Conservation (phyloP, 2,797 vertebrate species). For the Spinibarbus caldwelli region DNA sequence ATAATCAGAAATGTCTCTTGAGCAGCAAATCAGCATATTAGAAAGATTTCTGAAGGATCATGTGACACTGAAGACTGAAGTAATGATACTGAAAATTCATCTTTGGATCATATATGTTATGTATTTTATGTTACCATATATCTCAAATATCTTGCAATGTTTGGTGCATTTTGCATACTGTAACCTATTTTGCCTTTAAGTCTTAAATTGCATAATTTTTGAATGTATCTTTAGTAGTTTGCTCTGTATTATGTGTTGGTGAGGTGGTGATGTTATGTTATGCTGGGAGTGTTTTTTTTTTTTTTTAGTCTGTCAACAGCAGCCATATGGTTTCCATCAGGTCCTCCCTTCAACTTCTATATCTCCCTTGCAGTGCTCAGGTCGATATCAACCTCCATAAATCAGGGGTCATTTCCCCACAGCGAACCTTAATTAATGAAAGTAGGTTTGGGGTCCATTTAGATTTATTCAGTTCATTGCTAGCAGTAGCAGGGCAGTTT, state of each 20-base stretch:
- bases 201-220: background rate
- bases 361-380: constrained; percentile 8
- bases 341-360: constrained; percentile 39
- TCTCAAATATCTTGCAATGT: background rate
- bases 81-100: too few relatives aligned
- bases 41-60: too few relatives aligned
- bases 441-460: constrained; percentile 47
- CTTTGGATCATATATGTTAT: too few relatives aligned
- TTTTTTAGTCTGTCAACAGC: constrained; percentile 50
- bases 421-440: constrained; percentile 57
- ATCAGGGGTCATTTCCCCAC: constrained; percentile 50
- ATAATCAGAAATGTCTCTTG: too few relatives aligned
- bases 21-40: too few relatives aligned
- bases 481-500: background rate
- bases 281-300: background rate
- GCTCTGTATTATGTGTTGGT: constrained; percentile 43
- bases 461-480: constrained; percentile 57
- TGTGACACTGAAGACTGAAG: background rate
- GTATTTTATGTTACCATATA: too few relatives aligned
- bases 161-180: background rate
- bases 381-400: constrained; percentile 50
- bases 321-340: constrained; percentile 76
- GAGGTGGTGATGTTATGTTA: constrained; percentile 45
- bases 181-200: background rate
- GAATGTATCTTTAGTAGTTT: background rate